These are phyloP conservation scores for Holothuria scabra DNA, from an alignment of 53 echinoderm and acorn worm species.

Conservation along the genomic window DNA sequence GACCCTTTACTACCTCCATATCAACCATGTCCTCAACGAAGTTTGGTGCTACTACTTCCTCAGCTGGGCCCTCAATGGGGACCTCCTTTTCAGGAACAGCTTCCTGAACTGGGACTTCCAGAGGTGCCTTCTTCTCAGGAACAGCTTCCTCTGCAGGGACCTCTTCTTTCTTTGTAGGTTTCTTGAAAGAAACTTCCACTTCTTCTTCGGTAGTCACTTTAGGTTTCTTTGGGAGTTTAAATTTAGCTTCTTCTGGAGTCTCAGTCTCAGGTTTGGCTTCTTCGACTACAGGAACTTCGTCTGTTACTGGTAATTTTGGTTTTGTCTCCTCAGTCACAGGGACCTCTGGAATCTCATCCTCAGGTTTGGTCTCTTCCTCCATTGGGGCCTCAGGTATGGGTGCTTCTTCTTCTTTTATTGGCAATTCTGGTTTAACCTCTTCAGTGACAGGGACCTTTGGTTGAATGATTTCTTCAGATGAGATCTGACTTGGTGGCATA, in stretches of 20 bases:
- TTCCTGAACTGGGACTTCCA: conserved; percentile 55
- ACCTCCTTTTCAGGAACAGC: conserved; percentile 49
- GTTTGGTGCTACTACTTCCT: conserved; percentile 82
- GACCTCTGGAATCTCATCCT: background rate
- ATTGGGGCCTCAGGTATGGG: background rate
- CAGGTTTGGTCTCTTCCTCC: conserved; percentile 20
- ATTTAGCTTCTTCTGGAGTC: background rate
- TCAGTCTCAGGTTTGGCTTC: conserved; percentile 21
- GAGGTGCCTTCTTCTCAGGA: too few relatives aligned
- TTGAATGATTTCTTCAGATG: too few relatives aligned
- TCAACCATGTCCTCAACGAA: conserved; percentile 99
- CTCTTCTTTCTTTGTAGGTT: background rate
- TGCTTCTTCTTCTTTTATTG: conserved; percentile 32
- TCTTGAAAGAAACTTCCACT: conserved; percentile 12
- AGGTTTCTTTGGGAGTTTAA: conserved; percentile 11
- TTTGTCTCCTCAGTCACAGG: conserved; percentile 27
- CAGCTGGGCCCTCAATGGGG: conserved; percentile 42
- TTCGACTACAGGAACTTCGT: conserved; percentile 8
- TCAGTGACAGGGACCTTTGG: conserved; percentile 37
- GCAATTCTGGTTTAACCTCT: conserved; percentile 37
- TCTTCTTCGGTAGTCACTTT: background rate
- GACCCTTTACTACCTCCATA: conserved; percentile 91
- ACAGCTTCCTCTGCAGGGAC: conserved; percentile 15
- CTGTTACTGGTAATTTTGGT: conserved; percentile 1
- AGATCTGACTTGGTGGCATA: conserved; percentile 3